Evolutionary conservation across 1,140 invertebrate genomes (phyloP), one percentile per base, ranked within the genome.

Genomic region (Drosophila bocqueti): DNA sequence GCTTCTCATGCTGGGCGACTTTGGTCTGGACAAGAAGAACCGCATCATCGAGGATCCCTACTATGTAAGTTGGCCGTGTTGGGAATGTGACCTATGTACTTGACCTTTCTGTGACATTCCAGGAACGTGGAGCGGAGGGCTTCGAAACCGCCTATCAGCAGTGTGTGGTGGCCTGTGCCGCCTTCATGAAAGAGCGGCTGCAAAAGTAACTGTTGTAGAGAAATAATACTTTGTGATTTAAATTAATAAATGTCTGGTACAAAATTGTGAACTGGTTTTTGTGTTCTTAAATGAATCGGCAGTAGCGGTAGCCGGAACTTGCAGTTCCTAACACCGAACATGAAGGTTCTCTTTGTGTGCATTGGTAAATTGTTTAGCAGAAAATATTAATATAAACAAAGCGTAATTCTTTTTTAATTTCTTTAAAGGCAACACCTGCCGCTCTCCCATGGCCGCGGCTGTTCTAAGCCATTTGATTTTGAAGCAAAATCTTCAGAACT

Each of bases 391-490:
- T 29, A 42, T 24, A 3, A 6, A 11, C 1, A 8, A 29, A 18
- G 9, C 13, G 1, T 38, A 55, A 38, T 13, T 34, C 31, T 31
- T 8, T 16, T 34, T 18, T 40, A 45, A 16, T 50, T 43, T 8
- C 9, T 10, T 3, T 5, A 13, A n/a, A 95, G 98, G 97, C 13
- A 99, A 99, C 84, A 98, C 98, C 75, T 99, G 98, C 91, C 95
- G 98, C n/a, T 99, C 98, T 15, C 97, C 98, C 16, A 98, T 98
- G 83, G 98, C 97, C 18, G 97, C 98, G 93, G 97, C 97, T 10
- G 96, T 99, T 0, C 97, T 98, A 93, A 91, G 94, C 36, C 94
- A 98, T 83, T 90, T 95, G 11, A 93, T 97, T 1, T 94, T 95
- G 69, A 94, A 97, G 78, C 92, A 94, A 62, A 94, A 94, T 47